Evolutionary conservation across 2,888 invertebrate genomes (phyloP).

Genomic region (Syrphus vitripennis): DNA sequence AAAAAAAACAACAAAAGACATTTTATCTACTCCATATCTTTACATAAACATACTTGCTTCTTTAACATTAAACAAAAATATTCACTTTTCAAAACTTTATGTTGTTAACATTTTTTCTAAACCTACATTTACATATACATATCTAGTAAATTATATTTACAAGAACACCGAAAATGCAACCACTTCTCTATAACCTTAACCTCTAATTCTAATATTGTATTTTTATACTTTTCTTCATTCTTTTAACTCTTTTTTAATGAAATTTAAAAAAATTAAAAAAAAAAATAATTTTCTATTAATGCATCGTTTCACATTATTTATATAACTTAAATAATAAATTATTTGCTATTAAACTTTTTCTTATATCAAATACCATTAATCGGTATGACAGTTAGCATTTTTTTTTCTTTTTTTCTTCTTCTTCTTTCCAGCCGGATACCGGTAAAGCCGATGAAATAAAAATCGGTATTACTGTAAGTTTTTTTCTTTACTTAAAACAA

Average conservation of each 20-base stretch:
- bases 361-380: conserved; percentile 60
- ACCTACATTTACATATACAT: no score
- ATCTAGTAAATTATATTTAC: neutral
- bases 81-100: neutral
- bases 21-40: neutral
- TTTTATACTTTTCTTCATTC: neutral
- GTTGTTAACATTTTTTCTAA: neutral
- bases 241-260: neutral
- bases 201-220: neutral
- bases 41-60: neutral
- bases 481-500: conserved; percentile 48
- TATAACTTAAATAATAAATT: neutral
- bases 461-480: conserved; percentile 76
- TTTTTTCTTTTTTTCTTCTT: conserved; percentile 53
- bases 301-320: conserved; percentile 16
- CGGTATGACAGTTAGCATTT: conserved; percentile 68
- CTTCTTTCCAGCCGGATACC: conserved; percentile 74
- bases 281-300: conserved; percentile 21
- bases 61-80: no score
- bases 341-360: conserved; percentile 12
- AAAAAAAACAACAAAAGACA: neutral
- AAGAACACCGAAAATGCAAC: conserved; percentile 64
- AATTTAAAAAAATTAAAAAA: neutral
- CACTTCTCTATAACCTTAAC: neutral
- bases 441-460: conserved; percentile 74